These are phyloP conservation scores for Grantiella picta DNA, from an alignment of 2,113 vertebrate species.

Conservation along the genomic window DNA sequence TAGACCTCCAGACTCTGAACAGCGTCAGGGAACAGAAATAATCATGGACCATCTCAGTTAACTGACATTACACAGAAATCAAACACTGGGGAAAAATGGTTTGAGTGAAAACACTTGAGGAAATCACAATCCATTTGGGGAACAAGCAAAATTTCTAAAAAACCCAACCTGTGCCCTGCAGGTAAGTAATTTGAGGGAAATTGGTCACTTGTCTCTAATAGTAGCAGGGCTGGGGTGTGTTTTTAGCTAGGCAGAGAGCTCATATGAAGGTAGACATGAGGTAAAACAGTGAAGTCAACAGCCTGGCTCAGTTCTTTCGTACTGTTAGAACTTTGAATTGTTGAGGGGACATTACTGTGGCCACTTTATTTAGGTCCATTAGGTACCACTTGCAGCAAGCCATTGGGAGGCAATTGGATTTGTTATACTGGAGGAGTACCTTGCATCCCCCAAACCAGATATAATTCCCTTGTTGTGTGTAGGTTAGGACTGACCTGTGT, in stretches of 20 bases:
- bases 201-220: neutral
- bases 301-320: neutral
- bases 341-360: fast-evolving
- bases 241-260: neutral
- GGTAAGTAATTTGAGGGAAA: neutral
- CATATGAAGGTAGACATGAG: neutral
- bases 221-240: neutral
- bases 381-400: neutral
- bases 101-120: neutral
- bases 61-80: neutral
- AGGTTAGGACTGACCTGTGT: neutral
- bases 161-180: neutral
- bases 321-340: neutral
- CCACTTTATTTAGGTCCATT: neutral
- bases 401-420: fast-evolving
- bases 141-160: neutral
- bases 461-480: neutral
- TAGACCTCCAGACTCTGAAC: slow-evolving; percentile 1
- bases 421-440: neutral
- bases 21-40: neutral
- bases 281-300: neutral
- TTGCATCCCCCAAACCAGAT: neutral
- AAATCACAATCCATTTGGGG: neutral
- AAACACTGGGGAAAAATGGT: neutral
- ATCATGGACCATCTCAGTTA: neutral